A percentile compares a stretch with the other conserved stretches of the same genome.
phyloP scores from a whole-genome alignment of 2,113 vertebrate species.

The Phainopepla nitens region DNA sequence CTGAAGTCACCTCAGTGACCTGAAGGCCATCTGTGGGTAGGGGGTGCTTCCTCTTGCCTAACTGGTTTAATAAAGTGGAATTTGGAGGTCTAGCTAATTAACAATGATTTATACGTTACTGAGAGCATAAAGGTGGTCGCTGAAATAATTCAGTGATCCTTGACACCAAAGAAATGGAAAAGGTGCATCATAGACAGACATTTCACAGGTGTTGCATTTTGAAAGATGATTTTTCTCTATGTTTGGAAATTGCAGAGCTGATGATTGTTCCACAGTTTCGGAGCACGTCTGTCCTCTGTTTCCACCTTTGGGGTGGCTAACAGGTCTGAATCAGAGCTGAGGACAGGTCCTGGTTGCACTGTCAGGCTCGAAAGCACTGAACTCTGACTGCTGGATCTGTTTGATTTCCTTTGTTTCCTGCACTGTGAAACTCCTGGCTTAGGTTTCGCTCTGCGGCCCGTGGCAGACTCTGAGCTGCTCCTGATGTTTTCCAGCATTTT shows the following conservation, averaged over 20 bases:
- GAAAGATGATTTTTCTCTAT: accelerated
- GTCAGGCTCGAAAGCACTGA: accelerated
- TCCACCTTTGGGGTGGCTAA: background rate
- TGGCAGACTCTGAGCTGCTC: background rate
- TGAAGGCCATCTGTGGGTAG: background rate
- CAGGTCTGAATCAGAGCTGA: accelerated
- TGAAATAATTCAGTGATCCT: background rate
- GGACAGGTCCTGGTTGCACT: background rate
- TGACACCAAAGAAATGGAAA: background rate
- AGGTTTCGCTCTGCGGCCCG: background rate
- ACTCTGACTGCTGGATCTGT: background rate
- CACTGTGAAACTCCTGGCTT: background rate
- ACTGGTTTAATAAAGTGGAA: background rate
- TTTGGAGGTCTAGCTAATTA: background rate
- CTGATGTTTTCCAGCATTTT: background rate
- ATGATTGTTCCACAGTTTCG: background rate
- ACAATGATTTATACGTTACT: background rate
- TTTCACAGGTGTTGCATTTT: background rate
- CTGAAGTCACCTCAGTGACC: too few species aligned
- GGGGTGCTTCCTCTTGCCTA: background rate
- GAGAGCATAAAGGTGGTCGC: background rate
- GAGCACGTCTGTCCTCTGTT: background rate
- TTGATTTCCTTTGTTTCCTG: background rate
- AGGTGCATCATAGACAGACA: background rate
- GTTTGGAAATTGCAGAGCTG: background rate